Evolutionary conservation across 64 coral and sea anemone genomes (phyloP).

Genomic region (Montipora efflorescens): DNA sequence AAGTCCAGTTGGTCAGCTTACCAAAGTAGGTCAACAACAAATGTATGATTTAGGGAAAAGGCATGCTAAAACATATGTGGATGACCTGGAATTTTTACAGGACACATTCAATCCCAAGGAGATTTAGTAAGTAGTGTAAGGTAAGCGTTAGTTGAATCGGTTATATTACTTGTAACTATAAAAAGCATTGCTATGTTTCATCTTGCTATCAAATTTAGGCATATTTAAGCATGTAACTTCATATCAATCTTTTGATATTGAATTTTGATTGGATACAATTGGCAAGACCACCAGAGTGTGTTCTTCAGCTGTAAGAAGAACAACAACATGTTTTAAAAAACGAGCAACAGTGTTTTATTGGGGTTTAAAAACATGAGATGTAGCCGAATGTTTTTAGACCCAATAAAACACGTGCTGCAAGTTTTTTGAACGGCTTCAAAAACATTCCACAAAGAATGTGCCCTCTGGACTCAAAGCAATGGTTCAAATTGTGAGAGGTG

Average conservation of each 20-base stretch:
- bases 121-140: slow-evolving; percentile 75
- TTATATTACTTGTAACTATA: too few relatives aligned
- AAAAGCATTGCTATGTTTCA: too few relatives aligned
- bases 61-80: slow-evolving; percentile 70
- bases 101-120: slow-evolving; percentile 70
- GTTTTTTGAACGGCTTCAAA: too few relatives aligned
- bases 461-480: too few relatives aligned
- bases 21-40: slow-evolving; percentile 91
- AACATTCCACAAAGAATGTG: too few relatives aligned
- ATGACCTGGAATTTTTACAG: slow-evolving; percentile 61
- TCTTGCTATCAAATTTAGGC: neutral
- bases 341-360: too few relatives aligned
- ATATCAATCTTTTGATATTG: neutral
- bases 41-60: slow-evolving; percentile 75
- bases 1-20: slow-evolving; percentile 64
- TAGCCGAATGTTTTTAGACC: too few relatives aligned
- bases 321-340: too few relatives aligned
- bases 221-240: neutral
- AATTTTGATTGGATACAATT: neutral
- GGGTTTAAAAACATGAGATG: too few relatives aligned
- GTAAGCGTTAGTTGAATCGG: too few relatives aligned
- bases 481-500: too few relatives aligned
- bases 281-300: neutral
- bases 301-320: neutral
- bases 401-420: too few relatives aligned